phyloP scores from a whole-genome alignment of 2,888 invertebrate species.

The Abrostola triplasia region DNA sequence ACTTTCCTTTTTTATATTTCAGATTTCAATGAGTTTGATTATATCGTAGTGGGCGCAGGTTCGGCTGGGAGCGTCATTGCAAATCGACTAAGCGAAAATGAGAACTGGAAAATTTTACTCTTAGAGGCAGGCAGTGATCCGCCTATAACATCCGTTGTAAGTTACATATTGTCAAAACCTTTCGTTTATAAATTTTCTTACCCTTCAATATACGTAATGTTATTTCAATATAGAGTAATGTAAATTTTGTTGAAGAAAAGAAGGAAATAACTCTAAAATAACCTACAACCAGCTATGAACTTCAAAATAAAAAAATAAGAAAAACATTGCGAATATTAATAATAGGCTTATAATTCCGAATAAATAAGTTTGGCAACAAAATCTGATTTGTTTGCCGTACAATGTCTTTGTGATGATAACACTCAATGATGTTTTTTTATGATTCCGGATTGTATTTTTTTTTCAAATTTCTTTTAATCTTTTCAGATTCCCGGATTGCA shows the following conservation, averaged over 20 bases:
- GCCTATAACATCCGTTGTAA: slow-evolving; percentile 88
- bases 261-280: no score
- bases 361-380: no score
- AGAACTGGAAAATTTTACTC: slow-evolving; percentile 48
- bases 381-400: no score
- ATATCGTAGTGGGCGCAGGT: slow-evolving; percentile 56
- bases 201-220: neutral
- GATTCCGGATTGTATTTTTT: neutral
- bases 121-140: slow-evolving; percentile 58
- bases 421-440: neutral
- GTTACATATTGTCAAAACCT: slow-evolving; percentile 22
- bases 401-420: slow-evolving; percentile 34
- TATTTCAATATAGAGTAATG: neutral
- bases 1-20: neutral
- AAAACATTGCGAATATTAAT: no score
- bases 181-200: neutral
- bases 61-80: slow-evolving; percentile 55
- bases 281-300: no score
- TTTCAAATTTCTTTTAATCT: neutral
- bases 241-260: no score
- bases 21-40: slow-evolving; percentile 50
- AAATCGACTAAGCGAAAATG: slow-evolving; percentile 50
- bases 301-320: no score
- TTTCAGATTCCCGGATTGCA: neutral
- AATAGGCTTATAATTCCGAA: no score